A percentile compares a stretch with the other conserved stretches of the same genome.
These are phyloP conservation scores for Hiodon alosoides DNA, from an alignment of 2,113 vertebrate species.

Conservation along the genomic window DNA sequence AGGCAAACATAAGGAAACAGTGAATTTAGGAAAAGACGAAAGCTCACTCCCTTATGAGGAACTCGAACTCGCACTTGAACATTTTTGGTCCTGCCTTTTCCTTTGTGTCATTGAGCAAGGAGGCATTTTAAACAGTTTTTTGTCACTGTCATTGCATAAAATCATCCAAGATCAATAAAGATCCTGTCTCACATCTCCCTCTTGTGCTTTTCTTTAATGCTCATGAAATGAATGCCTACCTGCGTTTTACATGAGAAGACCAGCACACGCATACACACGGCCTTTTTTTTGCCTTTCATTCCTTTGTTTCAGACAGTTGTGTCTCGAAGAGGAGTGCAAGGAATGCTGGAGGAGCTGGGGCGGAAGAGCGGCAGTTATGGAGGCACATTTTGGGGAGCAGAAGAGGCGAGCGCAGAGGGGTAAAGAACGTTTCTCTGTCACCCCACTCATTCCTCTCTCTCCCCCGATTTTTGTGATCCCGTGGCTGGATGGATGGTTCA, in stretches of 20 bases:
- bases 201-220: no score
- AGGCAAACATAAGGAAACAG: background rate
- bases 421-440: background rate
- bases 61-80: background rate
- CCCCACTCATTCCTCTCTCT: background rate
- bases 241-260: no score
- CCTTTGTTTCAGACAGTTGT: background rate
- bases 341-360: background rate
- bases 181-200: no score
- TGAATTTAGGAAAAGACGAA: background rate
- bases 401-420: background rate
- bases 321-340: background rate
- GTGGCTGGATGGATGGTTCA: background rate
- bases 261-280: no score
- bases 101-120: no score
- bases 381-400: background rate
- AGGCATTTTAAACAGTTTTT: no score
- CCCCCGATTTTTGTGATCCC: background rate
- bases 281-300: background rate
- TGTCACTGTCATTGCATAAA: no score
- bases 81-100: background rate
- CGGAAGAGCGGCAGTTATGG: background rate
- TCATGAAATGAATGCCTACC: no score
- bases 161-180: no score
- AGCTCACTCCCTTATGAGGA: background rate